These are phyloP conservation scores for Cromileptes altivelis DNA, from an alignment of 2,113 vertebrate species.

Conservation along the genomic window DNA sequence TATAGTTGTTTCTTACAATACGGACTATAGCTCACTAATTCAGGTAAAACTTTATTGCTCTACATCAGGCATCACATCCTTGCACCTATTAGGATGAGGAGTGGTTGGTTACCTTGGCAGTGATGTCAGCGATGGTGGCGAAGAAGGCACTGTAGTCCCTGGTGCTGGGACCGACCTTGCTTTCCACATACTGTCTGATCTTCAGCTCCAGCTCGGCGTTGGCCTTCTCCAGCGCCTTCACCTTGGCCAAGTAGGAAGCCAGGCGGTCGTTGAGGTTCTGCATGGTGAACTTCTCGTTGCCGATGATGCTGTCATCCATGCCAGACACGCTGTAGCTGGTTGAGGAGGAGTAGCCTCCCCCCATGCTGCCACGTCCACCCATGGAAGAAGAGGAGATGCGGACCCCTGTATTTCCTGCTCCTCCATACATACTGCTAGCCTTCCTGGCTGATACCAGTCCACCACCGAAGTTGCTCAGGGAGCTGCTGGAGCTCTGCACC, in stretches of 20 bases:
- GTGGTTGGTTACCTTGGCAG: conserved; percentile 63
- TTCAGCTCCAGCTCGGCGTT: conserved; percentile 84
- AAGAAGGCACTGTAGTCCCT: conserved; percentile 65
- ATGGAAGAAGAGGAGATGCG: conserved; percentile 65
- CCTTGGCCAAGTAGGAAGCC: conserved; percentile 82
- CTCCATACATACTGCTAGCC: conserved; percentile 61
- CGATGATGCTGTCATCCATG: conserved; percentile 24
- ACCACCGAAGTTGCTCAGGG: not conserved
- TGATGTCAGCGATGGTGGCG: conserved; percentile 73
- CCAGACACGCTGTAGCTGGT: conserved; percentile 15
- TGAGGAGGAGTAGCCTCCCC: conserved; percentile 11
- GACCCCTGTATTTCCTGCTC: conserved; percentile 49
- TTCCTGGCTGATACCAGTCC: not conserved
- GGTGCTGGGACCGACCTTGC: conserved; percentile 36
- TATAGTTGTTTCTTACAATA: too few species aligned
- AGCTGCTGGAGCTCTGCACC: conserved; percentile 39
- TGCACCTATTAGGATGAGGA: conserved; percentile 37
- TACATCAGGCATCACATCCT: too few species aligned
- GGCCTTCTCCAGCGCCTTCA: conserved; percentile 80
- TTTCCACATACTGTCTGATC: conserved; percentile 80
- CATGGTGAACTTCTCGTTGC: conserved; percentile 84
- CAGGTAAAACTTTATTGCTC: too few species aligned
- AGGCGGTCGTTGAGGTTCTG: conserved; percentile 86
- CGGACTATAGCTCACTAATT: too few species aligned
- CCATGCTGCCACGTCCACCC: not conserved